phyloP scores from a whole-genome alignment of 2,888 invertebrate species.

The Drosophila glabriapex region DNA sequence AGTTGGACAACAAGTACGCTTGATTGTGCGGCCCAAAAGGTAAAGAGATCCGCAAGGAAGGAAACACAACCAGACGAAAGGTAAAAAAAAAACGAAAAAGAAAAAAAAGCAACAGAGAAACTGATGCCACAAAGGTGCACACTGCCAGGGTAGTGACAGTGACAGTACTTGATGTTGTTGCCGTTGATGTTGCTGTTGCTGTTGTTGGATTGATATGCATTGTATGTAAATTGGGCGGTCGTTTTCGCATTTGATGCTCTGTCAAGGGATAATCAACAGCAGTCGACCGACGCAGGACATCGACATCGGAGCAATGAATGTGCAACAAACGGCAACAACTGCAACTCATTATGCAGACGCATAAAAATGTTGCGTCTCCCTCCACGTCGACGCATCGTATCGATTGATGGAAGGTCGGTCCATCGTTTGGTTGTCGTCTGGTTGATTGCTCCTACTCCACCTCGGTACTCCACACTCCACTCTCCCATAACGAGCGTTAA shows the following conservation, averaged over 20 bases:
- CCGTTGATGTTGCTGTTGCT: conserved; percentile 55
- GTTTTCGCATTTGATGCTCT: conserved; percentile 82
- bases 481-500: conserved; percentile 69
- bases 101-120: conserved; percentile 30
- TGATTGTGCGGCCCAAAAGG: conserved; percentile 67
- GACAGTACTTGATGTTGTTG: conserved; percentile 64
- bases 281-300: conserved; percentile 49
- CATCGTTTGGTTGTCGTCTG: conserved; percentile 25
- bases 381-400: conserved; percentile 21
- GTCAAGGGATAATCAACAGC: conserved; percentile 81
- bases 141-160: conserved; percentile 61
- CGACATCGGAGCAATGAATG: conserved; percentile 26
- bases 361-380: conserved; percentile 64
- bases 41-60: conserved; percentile 41
- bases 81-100: conserved; percentile 19
- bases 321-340: conserved; percentile 25
- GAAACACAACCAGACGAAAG: conserved; percentile 22
- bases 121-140: conserved; percentile 78
- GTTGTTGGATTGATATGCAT: conserved; percentile 81
- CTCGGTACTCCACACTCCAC: conserved; percentile 28
- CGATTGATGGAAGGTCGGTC: conserved; percentile 48
- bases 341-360: conserved; percentile 82
- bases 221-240: conserved; percentile 84
- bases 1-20: conserved; percentile 70
- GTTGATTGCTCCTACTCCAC: conserved; percentile 26